These are phyloP conservation scores for Volucella zonaria DNA, from an alignment of 2,888 invertebrate genomes.

Conservation along the genomic window DNA sequence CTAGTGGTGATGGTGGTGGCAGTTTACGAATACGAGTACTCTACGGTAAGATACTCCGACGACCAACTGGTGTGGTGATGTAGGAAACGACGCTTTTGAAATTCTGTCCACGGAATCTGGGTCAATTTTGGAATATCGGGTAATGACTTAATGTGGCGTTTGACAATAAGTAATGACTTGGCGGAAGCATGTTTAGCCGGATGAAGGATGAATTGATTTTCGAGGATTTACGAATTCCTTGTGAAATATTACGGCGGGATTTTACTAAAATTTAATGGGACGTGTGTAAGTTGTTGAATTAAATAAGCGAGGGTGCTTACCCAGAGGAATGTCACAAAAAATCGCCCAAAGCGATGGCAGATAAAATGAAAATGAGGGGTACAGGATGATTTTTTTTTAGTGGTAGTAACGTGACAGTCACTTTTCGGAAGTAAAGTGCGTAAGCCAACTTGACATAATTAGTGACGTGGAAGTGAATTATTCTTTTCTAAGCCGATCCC, in stretches of 20 bases:
- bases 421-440: too few species aligned
- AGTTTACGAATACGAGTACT: too few species aligned
- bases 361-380: too few species aligned
- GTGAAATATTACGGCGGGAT: not conserved
- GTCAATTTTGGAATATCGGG: slow-evolving; percentile 59
- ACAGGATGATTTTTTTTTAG: too few species aligned
- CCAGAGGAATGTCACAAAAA: not conserved
- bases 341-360: too few species aligned
- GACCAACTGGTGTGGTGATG: slow-evolving; percentile 14
- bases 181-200: slow-evolving; percentile 42
- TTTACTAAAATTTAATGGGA: slow-evolving; percentile 3
- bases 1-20: slow-evolving; percentile 1
- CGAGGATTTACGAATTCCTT: slow-evolving; percentile 33
- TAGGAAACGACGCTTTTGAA: slow-evolving; percentile 44
- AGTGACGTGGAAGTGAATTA: too few species aligned
- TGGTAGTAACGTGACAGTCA: too few species aligned
- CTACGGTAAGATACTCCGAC: not conserved
- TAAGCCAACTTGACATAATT: too few species aligned
- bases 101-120: slow-evolving; percentile 52
- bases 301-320: not conserved
- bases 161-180: slow-evolving; percentile 63
- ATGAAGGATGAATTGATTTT: slow-evolving; percentile 22
- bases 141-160: slow-evolving; percentile 55
- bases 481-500: too few species aligned
- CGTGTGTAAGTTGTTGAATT: not conserved